These are phyloP conservation scores for Scolopax mira DNA, from an alignment of 2,113 vertebrate genomes.

Conservation along the genomic window DNA sequence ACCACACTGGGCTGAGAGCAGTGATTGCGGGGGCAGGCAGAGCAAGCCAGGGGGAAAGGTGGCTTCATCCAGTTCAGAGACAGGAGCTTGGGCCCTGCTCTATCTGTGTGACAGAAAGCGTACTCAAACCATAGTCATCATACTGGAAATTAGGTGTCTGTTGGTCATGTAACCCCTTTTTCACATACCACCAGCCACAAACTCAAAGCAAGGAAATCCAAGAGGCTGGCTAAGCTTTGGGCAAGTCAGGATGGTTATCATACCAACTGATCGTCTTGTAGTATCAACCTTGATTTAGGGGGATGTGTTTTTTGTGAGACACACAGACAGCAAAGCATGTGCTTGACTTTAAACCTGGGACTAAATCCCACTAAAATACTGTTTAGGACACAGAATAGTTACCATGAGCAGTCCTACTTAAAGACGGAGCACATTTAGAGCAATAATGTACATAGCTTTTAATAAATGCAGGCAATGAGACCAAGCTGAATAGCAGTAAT, in stretches of 20 bases:
- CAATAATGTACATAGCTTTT: not conserved
- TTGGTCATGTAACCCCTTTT: not conserved
- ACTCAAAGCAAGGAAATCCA: not conserved
- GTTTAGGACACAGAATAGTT: not conserved
- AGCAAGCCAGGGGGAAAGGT: not conserved
- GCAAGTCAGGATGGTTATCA: not conserved
- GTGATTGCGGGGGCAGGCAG: rapidly evolving
- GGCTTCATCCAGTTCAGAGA: not conserved
- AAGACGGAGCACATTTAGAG: not conserved
- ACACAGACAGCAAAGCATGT: not conserved
- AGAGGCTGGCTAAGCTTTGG: not conserved
- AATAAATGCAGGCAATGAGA: not conserved
- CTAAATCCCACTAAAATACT: not conserved
- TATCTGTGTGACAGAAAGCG: rapidly evolving
- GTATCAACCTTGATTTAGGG: not conserved
- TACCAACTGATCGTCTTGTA: not conserved
- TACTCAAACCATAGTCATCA: rapidly evolving
- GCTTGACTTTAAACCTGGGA: not conserved
- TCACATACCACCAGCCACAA: not conserved
- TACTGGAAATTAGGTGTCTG: not conserved
- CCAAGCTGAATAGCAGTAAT: not conserved
- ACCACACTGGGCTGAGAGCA: not conserved
- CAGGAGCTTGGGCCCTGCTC: not conserved
- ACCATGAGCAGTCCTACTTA: not conserved
- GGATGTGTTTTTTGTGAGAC: not conserved